A percentile compares a stretch with the other conserved stretches of the same genome.
Conservation (phyloP, 37 sponge, comb jelly and placozoan species). For the Beroe forskalii region DNA sequence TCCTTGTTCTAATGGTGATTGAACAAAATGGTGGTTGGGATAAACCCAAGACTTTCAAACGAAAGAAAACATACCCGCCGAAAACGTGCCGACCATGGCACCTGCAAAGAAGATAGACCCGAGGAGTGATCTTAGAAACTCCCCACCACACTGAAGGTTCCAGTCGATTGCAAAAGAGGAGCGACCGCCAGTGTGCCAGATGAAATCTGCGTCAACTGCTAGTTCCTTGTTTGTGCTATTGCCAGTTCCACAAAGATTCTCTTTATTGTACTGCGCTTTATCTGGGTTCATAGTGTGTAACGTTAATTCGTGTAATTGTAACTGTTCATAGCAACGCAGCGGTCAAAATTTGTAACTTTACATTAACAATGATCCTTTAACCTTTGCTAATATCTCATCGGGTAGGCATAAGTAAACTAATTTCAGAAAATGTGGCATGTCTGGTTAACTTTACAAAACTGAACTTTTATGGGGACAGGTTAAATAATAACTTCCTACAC, state of each 20-base stretch:
- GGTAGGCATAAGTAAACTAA: too few species aligned
- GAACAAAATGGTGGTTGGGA: too few species aligned
- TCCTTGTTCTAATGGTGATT: too few species aligned
- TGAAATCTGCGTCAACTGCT: neutral
- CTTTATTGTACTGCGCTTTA: neutral
- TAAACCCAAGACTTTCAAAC: too few species aligned
- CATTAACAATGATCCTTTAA: too few species aligned
- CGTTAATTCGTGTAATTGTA: too few species aligned
- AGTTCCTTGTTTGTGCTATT: neutral
- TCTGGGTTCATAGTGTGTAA: neutral
- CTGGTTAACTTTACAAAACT: too few species aligned
- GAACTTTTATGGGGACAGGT: too few species aligned
- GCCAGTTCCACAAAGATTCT: neutral
- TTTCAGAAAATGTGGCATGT: too few species aligned
- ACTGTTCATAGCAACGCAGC: too few species aligned
- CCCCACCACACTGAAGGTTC: neutral
- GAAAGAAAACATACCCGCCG: neutral
- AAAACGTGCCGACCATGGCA: neutral
- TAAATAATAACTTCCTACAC: neutral
- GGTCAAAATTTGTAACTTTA: too few species aligned
- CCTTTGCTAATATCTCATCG: too few species aligned
- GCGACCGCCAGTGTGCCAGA: neutral
- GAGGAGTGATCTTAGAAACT: neutral
- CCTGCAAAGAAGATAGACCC: slow-evolving; percentile 35
- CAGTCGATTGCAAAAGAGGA: neutral